Evolutionary conservation across 2,113 vertebrate species (phyloP).

Genomic region (Ursus arctos): DNA sequence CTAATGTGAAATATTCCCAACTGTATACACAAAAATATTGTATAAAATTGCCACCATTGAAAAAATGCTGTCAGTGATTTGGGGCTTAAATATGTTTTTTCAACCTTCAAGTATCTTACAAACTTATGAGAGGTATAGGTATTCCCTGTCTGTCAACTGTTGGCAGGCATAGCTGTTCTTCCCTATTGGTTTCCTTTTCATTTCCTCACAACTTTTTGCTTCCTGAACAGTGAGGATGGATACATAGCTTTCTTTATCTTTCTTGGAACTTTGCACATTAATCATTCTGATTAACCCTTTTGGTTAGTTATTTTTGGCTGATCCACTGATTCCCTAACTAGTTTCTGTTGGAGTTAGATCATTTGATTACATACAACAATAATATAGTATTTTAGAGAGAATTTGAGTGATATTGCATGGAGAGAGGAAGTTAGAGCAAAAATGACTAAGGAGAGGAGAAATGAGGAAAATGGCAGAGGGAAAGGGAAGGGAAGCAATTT

Average conservation of each 20-base stretch:
- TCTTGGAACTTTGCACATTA: neutral
- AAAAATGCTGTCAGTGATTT: neutral
- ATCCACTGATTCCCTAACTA: neutral
- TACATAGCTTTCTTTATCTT: neutral
- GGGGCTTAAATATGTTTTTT: neutral
- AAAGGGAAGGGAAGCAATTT: neutral
- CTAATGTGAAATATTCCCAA: neutral
- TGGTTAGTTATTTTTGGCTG: neutral
- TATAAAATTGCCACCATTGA: neutral
- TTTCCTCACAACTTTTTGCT: neutral
- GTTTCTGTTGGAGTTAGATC: neutral
- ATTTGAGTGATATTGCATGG: neutral
- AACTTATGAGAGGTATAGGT: neutral
- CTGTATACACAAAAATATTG: neutral
- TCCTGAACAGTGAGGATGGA: neutral
- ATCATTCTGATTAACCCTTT: conserved; percentile 11
- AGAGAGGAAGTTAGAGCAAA: neutral
- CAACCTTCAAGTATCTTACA: neutral
- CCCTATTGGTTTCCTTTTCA: neutral
- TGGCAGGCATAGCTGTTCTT: neutral
- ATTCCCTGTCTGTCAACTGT: neutral
- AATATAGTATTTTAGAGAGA: neutral
- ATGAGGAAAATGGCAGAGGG: neutral
- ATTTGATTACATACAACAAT: neutral
- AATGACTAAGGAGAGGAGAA: neutral